These are phyloP conservation scores for Pterobdella sp. DNA, from an alignment of 2,888 invertebrate genomes.

Conservation along the genomic window DNA sequence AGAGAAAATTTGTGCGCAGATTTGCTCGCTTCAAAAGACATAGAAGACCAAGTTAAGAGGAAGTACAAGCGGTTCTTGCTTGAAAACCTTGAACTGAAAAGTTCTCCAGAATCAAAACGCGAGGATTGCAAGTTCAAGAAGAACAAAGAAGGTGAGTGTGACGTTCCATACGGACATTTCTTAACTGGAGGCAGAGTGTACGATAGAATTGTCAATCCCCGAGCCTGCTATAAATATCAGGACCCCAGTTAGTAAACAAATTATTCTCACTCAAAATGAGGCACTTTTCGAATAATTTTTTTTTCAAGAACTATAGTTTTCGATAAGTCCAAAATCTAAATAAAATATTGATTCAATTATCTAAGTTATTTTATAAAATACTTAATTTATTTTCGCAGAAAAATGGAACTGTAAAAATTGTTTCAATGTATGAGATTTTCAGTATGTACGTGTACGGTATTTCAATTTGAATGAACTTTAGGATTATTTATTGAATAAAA, in stretches of 20 bases:
- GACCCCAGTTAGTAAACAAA: slow-evolving; percentile 3
- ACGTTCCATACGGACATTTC: neutral
- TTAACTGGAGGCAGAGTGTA: slow-evolving; percentile 14
- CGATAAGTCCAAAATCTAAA: no score
- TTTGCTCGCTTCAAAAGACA: neutral
- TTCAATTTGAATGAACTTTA: no score
- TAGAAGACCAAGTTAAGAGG: neutral
- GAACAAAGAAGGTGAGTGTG: neutral
- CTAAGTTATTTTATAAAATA: neutral
- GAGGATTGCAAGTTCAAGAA: neutral
- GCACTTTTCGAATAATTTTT: neutral
- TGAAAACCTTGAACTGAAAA: neutral
- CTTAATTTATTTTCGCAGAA: neutral
- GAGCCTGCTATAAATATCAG: slow-evolving; percentile 18
- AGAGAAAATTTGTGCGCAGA: neutral
- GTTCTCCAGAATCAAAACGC: neutral
- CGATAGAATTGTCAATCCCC: slow-evolving; percentile 17
- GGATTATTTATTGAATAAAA: no score
- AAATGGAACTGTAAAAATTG: neutral
- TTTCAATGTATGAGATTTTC: neutral
- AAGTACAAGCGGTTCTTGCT: neutral
- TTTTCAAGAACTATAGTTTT: no score
- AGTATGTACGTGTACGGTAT: no score
- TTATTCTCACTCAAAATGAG: neutral
- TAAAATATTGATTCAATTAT: neutral